A percentile compares a stretch with the other conserved stretches of the same genome.
These are phyloP conservation scores for Catamblyrhynchus diadema DNA, from an alignment of 2,797 vertebrate species.

Conservation along the genomic window DNA sequence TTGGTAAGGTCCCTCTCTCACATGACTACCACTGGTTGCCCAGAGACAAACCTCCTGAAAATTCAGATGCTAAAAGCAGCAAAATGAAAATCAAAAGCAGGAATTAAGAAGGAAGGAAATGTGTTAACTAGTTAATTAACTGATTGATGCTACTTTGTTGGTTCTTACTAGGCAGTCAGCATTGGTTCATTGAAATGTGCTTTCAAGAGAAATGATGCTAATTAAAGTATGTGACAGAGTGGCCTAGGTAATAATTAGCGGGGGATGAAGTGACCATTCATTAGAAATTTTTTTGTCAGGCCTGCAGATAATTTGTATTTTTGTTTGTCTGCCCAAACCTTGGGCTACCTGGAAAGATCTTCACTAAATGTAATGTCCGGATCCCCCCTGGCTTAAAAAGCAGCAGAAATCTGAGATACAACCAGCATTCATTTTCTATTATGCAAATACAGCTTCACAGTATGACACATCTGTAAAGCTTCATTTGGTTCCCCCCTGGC, in stretches of 20 bases:
- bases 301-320: neutral
- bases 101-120: slow-evolving; percentile 47
- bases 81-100: slow-evolving; percentile 32
- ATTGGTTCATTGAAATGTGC: neutral
- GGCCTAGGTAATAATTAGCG: slow-evolving; percentile 50
- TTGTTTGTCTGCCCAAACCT: neutral
- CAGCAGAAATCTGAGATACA: slow-evolving; percentile 58
- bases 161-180: neutral
- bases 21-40: neutral
- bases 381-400: neutral
- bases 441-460: slow-evolving; percentile 71
- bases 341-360: neutral
- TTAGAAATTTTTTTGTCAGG: neutral
- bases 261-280: slow-evolving; percentile 1
- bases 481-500: slow-evolving; percentile 56
- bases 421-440: slow-evolving; percentile 68
- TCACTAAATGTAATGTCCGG: neutral
- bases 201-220: slow-evolving; percentile 48
- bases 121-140: slow-evolving; percentile 54
- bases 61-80: slow-evolving; percentile 1
- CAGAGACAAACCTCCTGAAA: neutral
- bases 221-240: slow-evolving; percentile 31
- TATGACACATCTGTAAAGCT: slow-evolving; percentile 67
- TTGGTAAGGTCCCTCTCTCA: neutral
- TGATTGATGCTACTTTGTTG: slow-evolving; percentile 52